phyloP scores from a whole-genome alignment of 2,797 vertebrate species.

The Aulostomus chinensis region DNA sequence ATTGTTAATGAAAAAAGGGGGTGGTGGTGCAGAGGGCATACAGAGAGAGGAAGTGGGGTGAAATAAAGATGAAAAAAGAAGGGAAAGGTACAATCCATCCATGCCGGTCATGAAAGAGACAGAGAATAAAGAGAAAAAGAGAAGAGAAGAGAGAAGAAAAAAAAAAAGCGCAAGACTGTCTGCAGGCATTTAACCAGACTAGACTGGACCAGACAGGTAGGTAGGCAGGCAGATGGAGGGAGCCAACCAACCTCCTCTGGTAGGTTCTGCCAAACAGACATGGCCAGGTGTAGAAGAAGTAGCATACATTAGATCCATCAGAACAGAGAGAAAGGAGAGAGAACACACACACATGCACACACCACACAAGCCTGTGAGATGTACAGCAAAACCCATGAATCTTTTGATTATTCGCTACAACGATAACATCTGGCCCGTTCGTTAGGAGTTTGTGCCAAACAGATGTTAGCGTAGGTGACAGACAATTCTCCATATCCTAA shows the following conservation, averaged over 20 bases:
- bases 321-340: conserved; percentile 65
- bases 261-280: conserved; percentile 82
- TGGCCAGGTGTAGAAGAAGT: conserved; percentile 76
- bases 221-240: conserved; percentile 76
- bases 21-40: conserved; percentile 36
- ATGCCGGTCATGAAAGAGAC: conserved; percentile 73
- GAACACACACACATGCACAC: conserved; percentile 61
- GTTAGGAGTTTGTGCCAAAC: conserved; percentile 6
- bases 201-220: conserved; percentile 68
- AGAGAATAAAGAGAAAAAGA: conserved; percentile 31
- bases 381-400: conserved; percentile 45
- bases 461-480: conserved; percentile 16
- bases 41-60: conserved; percentile 41
- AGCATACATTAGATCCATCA: conserved; percentile 78
- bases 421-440: conserved; percentile 8
- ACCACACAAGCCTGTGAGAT: conserved; percentile 72
- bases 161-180: conserved; percentile 65
- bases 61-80: conserved; percentile 38
- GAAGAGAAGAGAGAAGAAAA: conserved; percentile 12
- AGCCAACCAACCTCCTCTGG: conserved; percentile 86
- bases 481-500: conserved; percentile 21
- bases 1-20: conserved; percentile 9
- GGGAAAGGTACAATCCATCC: conserved; percentile 63
- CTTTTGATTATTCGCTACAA: conserved; percentile 28
- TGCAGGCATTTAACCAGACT: conserved; percentile 74